phyloP scores from a whole-genome alignment of 2,888 invertebrate genomes.

The Galerucella calmariensis region DNA sequence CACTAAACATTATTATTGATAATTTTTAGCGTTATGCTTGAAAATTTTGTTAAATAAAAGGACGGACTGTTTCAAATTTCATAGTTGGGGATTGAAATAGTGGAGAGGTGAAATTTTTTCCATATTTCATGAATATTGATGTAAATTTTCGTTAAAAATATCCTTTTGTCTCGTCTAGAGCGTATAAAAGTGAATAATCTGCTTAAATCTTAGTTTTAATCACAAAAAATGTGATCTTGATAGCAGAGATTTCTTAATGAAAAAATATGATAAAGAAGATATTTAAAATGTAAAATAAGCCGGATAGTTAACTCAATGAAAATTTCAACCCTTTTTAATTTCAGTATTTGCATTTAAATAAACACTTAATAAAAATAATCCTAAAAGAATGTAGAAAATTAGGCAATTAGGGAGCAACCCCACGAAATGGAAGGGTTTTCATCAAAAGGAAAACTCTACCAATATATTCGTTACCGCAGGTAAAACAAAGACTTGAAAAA shows the following conservation, averaged over 20 bases:
- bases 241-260: not conserved
- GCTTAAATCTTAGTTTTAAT: not conserved
- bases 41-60: too few relatives aligned
- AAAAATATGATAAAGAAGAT: not conserved
- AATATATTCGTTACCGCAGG: slow-evolving; percentile 35
- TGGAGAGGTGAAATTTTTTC: too few relatives aligned
- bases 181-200: not conserved
- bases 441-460: slow-evolving; percentile 30
- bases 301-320: not conserved
- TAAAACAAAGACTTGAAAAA: slow-evolving; percentile 41
- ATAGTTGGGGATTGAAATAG: too few relatives aligned
- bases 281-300: not conserved
- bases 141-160: not conserved
- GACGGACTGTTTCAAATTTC: too few relatives aligned
- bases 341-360: slow-evolving; percentile 16
- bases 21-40: too few relatives aligned
- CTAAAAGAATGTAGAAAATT: slow-evolving; percentile 12
- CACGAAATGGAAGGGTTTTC: slow-evolving; percentile 18
- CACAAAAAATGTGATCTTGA: not conserved
- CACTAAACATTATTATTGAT: too few relatives aligned
- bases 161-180: not conserved
- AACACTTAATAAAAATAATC: slow-evolving; percentile 8
- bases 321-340: slow-evolving; percentile 5
- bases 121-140: not conserved
- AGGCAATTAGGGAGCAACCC: slow-evolving; percentile 21